Percentiles rank a stretch among this genome's conserved stretches.
phyloP scores from a whole-genome alignment of 1,140 invertebrate genomes.

The Subanguina moxae region DNA sequence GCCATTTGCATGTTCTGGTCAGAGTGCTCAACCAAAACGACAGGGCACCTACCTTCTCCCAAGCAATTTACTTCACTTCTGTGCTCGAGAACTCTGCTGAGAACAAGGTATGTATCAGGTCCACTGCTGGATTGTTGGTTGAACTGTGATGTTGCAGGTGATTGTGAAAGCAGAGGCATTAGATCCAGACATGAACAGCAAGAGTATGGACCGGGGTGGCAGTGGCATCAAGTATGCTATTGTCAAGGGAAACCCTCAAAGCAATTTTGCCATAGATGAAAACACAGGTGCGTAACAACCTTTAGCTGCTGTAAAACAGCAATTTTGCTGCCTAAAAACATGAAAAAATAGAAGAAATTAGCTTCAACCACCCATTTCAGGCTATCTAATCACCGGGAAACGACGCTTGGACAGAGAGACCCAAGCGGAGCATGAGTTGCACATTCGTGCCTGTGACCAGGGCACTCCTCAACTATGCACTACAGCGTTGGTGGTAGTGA shows the following conservation, averaged over 20 bases:
- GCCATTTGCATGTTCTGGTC: constrained; percentile 71
- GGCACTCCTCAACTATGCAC: constrained; percentile 72
- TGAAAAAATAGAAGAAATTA: background rate
- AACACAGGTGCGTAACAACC: constrained; percentile 67
- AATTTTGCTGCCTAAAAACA: constrained; percentile 69
- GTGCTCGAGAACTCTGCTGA: constrained; percentile 77
- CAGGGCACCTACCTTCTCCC: constrained; percentile 78
- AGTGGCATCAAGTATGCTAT: constrained; percentile 73
- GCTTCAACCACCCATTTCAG: constrained; percentile 4
- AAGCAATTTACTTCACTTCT: constrained; percentile 77
- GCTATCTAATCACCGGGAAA: constrained; percentile 63
- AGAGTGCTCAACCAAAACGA: constrained; percentile 85
- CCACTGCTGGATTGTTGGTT: constrained; percentile 62
- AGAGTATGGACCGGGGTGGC: constrained; percentile 7
- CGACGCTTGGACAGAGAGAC: constrained; percentile 78
- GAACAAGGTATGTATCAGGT: constrained; percentile 62
- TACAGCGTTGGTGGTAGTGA: constrained; percentile 78
- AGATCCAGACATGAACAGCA: constrained; percentile 69
- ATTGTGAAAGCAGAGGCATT: constrained; percentile 74
- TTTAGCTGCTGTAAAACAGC: no score
- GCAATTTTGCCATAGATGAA: constrained; percentile 80
- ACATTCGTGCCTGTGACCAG: constrained; percentile 65
- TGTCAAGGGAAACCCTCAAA: constrained; percentile 74
- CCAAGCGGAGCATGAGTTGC: constrained; percentile 76
- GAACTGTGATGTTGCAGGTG: constrained; percentile 50